phyloP scores from a whole-genome alignment of 2,113 vertebrate genomes.

The Cygnus atratus region DNA sequence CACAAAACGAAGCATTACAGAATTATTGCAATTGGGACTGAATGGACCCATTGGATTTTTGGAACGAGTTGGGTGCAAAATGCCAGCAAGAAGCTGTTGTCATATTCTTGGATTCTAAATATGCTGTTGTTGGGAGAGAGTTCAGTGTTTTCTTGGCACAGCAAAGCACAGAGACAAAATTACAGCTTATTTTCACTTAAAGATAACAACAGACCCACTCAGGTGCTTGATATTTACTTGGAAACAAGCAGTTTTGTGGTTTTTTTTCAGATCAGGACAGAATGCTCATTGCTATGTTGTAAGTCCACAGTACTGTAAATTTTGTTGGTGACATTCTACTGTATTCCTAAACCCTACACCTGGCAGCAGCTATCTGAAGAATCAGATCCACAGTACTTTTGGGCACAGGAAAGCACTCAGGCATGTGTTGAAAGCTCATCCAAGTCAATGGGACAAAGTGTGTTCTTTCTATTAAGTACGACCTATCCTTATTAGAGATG shows the following conservation, averaged over 20 bases:
- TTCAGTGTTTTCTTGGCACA: not conserved
- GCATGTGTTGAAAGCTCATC: not conserved
- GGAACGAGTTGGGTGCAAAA: not conserved
- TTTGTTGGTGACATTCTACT: not conserved
- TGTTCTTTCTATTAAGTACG: not conserved
- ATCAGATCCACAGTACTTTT: not conserved
- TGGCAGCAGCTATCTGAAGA: not conserved
- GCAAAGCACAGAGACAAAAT: not conserved
- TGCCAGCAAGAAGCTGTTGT: not conserved
- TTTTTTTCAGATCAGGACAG: not conserved
- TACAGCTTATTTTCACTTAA: not conserved
- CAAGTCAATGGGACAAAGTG: not conserved
- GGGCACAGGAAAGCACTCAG: not conserved
- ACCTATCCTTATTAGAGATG: not conserved
- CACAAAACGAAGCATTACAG: not conserved
- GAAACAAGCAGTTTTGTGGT: not conserved
- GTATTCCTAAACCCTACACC: not conserved
- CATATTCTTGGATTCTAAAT: not conserved
- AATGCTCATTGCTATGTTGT: not conserved
- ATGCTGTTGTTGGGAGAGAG: not conserved
- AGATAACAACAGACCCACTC: not conserved
- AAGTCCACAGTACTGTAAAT: not conserved
- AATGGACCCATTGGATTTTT: not conserved
- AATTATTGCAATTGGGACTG: not conserved
- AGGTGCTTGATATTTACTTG: not conserved